Conservation (phyloP, 2,797 vertebrate genomes). For the Hipposideros larvatus region DNA sequence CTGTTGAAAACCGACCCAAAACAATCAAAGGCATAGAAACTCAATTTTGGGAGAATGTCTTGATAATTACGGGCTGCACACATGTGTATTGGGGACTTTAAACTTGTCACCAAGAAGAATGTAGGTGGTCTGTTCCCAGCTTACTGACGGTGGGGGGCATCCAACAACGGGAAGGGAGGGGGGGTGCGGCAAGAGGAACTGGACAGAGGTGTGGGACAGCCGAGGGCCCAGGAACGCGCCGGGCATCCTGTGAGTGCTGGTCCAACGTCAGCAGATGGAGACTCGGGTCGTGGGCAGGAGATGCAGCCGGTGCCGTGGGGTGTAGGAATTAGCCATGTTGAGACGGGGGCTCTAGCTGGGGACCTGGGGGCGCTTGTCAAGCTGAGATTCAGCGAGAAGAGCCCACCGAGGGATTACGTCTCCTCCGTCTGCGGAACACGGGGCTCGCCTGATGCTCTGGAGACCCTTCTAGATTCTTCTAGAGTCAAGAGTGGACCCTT, state of each 20-base stretch:
- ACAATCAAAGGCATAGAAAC: not conserved
- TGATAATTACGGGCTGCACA: accelerated
- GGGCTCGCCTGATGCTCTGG: not conserved
- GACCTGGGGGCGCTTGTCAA: not conserved
- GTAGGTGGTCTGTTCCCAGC: too few species aligned
- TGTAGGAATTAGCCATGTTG: accelerated
- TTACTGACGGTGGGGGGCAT: too few species aligned
- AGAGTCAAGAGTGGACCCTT: accelerated
- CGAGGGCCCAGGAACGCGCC: not conserved
- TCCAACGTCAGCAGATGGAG: not conserved
- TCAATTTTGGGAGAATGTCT: not conserved
- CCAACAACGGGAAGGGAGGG: accelerated
- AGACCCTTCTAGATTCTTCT: not conserved
- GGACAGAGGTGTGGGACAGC: accelerated
- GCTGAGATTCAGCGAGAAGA: not conserved
- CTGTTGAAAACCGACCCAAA: not conserved
- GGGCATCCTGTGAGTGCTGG: not conserved
- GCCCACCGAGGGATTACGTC: accelerated
- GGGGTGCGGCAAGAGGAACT: accelerated
- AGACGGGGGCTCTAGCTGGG: accelerated
- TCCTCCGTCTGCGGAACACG: accelerated
- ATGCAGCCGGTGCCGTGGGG: accelerated
- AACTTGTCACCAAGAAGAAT: not conserved
- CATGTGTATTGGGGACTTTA: accelerated
- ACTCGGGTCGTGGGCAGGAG: accelerated